Base-by-base conservation (phyloP, 2,797 vertebrate species). In the Xiphophorus birchmanni region DNA sequence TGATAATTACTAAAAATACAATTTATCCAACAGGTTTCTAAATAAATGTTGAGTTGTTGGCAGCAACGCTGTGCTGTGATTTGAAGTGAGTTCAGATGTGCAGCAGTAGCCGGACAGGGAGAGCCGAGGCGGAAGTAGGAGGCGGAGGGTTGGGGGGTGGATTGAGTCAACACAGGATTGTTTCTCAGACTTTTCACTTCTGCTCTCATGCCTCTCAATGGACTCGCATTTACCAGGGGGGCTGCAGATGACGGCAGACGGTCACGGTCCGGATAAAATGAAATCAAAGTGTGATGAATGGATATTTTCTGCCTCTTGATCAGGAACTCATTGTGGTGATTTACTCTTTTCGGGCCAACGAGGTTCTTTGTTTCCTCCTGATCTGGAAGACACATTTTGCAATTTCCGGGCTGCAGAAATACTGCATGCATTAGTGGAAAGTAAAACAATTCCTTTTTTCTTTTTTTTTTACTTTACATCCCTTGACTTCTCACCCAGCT, bases 161-260 rank as follows among this genome's bases (percentile, higher is more conserved):
- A 63, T 84, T 90, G 87, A 90, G 90, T 88, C 88, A 87, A 90
- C 88, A 88, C 86, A 80, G 83, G 75, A 74, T 73, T 85, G 82
- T 81, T 89, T 78, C 87, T 90, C 88, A 83, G 81, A 85, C 85
- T 83, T 80, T 84, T 89, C 73, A 32, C 87, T 92, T 87, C 86
- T 83, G 90, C 78, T 89, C 87, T 87, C 74, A 15, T 89, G 92
- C 84, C 78, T 91, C 73, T 91, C 84, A 85, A 82, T 86, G 79
- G 87, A 73, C 52, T 52, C 71, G 44, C 73, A 52, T 73, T 83
- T 79, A 83, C 86, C 81, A 81, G 71, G 71, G 67, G 63, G 73
- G 80, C 40, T 45, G 42, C 37, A 26, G 65, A 67, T 67, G 65
- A 40, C 65, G 8, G 65, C 52, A 78, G 80, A 79, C 15, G 21